Base-by-base conservation (phyloP, 2,888 invertebrate species). In the Amiota communis region DNA sequence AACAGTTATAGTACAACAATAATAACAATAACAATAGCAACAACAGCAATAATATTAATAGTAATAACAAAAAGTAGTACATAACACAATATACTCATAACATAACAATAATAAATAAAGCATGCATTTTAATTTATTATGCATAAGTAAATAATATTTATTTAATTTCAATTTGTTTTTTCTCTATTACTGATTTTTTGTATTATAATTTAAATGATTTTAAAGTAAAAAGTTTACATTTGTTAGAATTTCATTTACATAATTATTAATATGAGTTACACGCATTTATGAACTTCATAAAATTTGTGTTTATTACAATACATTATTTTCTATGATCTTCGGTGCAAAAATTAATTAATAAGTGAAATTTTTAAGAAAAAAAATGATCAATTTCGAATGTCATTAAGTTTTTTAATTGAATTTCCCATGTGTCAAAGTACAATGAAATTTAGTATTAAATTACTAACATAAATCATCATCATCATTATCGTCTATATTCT, bases 191-290 rank as follows among this genome's bases (percentile, higher is more conserved):
- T n/a, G 13, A n/a, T 53, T 53, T 53, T 12, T 53, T 53, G 13
- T 12, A n/a, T 53, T 53, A 2, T n/a, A 13, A 15, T n/a, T n/a
- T 53, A 15, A 12, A 53, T 0, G n/a, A 15, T 12, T 13, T 53
- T 53, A n/a, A 53, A 53, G 36, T 36, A 36, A 36, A 36, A 36
- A 36, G 36, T 36, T 36, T 36, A 36, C 36, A 36, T 36, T 36
- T 36, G 36, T 36, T 2, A 36, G 36, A 36, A 36, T 36, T 36
- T 36, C 36, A 78, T 80, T 79, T 79, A 79, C 76, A 80, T 79
- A 73, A 73, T 36, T 36, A 36, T 36, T 2, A 36, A 36, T 6
- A 36, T 36, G 36, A 36, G 6, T 36, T 36, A 23, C 47, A 64
- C 3, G 23, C 2, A 23, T 23, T 3, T 23, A 47, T 64, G 64